Evolutionary conservation across 2,797 vertebrate species (phyloP).

Genomic region (Sylvia borin): DNA sequence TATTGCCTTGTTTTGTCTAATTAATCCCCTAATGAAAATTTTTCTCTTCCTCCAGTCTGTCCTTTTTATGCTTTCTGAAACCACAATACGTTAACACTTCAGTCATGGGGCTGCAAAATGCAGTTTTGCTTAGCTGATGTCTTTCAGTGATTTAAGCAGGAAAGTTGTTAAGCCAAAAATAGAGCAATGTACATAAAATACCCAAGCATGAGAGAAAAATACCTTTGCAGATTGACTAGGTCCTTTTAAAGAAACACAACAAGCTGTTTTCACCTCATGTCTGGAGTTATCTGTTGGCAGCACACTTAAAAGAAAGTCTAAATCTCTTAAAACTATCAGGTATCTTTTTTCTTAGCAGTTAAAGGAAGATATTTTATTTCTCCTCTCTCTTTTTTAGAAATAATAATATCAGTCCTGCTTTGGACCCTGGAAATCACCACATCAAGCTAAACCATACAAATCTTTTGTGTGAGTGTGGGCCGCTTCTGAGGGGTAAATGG

Average conservation of each 20-base stretch:
- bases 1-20: constrained; percentile 39
- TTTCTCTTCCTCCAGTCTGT: background rate
- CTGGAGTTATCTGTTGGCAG: background rate
- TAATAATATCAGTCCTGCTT: background rate
- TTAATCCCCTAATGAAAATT: constrained; percentile 48
- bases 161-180: background rate
- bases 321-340: background rate
- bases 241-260: constrained; percentile 26
- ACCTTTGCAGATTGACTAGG: background rate
- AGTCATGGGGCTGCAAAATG: background rate
- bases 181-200: background rate
- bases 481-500: constrained; percentile 35
- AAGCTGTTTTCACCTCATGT: constrained; percentile 24
- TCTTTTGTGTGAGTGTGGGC: background rate
- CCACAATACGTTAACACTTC: background rate
- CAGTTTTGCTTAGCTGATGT: background rate
- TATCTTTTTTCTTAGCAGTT: constrained; percentile 11
- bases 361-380: constrained; percentile 39
- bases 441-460: background rate
- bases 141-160: background rate
- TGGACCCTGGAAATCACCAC: background rate
- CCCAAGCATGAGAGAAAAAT: constrained; percentile 18
- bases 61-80: constrained; percentile 18
- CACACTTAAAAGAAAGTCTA: background rate
- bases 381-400: background rate